phyloP scores from a whole-genome alignment of 1,140 invertebrate genomes.

The Harlomillsia oculata region DNA sequence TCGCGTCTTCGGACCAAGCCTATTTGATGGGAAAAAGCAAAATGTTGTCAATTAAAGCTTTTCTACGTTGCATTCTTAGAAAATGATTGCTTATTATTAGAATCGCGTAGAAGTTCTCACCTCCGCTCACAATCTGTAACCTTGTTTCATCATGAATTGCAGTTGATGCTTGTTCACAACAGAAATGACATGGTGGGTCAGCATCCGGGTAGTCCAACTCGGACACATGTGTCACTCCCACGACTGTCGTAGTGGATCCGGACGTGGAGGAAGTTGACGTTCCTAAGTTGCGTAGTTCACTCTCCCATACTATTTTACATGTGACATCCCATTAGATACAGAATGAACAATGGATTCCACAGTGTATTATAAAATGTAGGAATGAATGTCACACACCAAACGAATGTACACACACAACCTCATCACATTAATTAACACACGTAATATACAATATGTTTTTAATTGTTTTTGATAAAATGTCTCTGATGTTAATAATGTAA shows the following conservation, averaged over 20 bases:
- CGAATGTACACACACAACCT: no score
- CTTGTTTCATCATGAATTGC: constrained; percentile 39
- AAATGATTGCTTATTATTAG: neutral
- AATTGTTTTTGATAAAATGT: no score
- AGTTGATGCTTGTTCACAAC: constrained; percentile 38
- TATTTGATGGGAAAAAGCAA: no score
- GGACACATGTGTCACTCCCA: constrained; percentile 38
- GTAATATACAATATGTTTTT: no score
- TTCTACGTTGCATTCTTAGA: neutral
- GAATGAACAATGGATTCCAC: neutral
- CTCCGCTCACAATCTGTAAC: constrained; percentile 40
- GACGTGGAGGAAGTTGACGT: constrained; percentile 35
- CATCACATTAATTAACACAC: no score
- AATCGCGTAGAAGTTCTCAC: constrained; percentile 22
- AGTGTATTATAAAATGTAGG: no score
- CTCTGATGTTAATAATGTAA: no score
- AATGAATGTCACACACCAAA: no score
- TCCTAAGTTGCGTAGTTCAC: constrained; percentile 36
- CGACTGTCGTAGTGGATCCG: no score
- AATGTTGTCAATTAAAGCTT: constrained; percentile 10
- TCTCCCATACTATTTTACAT: constrained; percentile 36
- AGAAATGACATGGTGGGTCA: constrained; percentile 41
- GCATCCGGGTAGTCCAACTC: constrained; percentile 39
- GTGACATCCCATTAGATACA: neutral
- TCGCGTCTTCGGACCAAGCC: constrained; percentile 40